Evolutionary conservation across 1,140 invertebrate genomes (phyloP), one percentile per base, ranked within the genome.

Genomic region (Monochamus saltuarius): DNA sequence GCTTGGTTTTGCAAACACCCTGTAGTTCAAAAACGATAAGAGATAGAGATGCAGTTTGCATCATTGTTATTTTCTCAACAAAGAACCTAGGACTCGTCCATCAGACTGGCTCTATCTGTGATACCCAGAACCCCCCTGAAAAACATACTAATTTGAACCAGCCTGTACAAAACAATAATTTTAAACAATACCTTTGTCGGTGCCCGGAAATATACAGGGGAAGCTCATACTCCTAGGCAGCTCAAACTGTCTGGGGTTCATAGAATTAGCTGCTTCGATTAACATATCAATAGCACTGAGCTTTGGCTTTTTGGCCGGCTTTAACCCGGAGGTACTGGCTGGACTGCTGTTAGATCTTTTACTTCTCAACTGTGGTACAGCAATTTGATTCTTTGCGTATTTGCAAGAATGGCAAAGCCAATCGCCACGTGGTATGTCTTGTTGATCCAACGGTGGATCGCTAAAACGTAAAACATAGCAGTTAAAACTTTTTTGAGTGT

Each of bases 181-280:
- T 29, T 29, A 29, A 29, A 6, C 6, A 29, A 29, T 71, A 84
- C 83, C 77, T 80, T 89, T 90, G 62, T 90, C 89, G 45, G 84
- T 87, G 59, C 93, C 93, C 56, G 93, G 93, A 73, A 96, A 90
- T 47, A 85, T 82, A 49, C 86, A 87, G 56, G 88, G 87, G 59
- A 92, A 81, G 56, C 84, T 83, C 73, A 94, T 83, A 68, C 94
- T 90, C 59, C 84, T 80, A 0, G 93, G 92, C 57, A 97, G 75
- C 71, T 91, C 87, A 79, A 95, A 96, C 77, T 96, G 91, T 66
- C 84, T 85, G 4, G 94, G 93, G 80, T 96, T 97, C 75, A 92
- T 83, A 54, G 89, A 76, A 58, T 85, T 86, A 0, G 92, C 92
- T 10, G 90, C 92, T 68, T 89, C 82, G 42, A 92, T 87, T 8